Evolutionary conservation across 2,888 invertebrate species (phyloP).

Genomic region (Pristionchus fissidentatus): DNA sequence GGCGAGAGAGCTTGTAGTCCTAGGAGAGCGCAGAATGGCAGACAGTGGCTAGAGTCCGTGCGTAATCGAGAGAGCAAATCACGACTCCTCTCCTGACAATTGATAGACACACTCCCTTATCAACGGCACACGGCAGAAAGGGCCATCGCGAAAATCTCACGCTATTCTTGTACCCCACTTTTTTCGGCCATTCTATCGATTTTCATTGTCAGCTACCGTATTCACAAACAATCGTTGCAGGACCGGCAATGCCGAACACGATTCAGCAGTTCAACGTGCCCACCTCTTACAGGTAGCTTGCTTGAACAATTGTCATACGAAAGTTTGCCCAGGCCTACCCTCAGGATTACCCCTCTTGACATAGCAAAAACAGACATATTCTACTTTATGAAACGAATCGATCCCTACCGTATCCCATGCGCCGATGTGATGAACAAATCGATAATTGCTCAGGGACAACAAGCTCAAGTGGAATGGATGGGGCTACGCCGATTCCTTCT

Average conservation of each 20-base stretch:
- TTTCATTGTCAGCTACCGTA: background rate
- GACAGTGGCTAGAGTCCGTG: background rate
- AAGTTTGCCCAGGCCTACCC: no score
- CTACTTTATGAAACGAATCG: background rate
- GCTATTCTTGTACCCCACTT: background rate
- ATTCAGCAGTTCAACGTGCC: constrained; percentile 56
- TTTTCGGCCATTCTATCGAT: constrained; percentile 4
- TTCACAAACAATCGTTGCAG: background rate
- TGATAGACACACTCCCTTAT: constrained; percentile 30
- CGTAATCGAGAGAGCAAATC: background rate
- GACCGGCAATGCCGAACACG: constrained; percentile 15
- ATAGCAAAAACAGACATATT: no score
- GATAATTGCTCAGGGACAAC: constrained; percentile 67
- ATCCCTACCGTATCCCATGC: background rate
- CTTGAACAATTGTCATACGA: background rate
- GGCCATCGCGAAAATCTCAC: background rate
- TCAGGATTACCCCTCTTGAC: no score
- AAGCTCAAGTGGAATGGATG: constrained; percentile 97
- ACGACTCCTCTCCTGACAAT: background rate
- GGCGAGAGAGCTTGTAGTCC: background rate
- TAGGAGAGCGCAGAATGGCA: constrained; percentile 7
- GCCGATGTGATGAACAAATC: background rate
- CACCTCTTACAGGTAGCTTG: constrained; percentile 51
- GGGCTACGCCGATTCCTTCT: constrained; percentile 97
- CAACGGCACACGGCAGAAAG: background rate